A percentile compares a stretch with the other conserved stretches of the same genome.
Conservation (phyloP, 2,888 invertebrate genomes). For the Zootermopsis nevadensis region DNA sequence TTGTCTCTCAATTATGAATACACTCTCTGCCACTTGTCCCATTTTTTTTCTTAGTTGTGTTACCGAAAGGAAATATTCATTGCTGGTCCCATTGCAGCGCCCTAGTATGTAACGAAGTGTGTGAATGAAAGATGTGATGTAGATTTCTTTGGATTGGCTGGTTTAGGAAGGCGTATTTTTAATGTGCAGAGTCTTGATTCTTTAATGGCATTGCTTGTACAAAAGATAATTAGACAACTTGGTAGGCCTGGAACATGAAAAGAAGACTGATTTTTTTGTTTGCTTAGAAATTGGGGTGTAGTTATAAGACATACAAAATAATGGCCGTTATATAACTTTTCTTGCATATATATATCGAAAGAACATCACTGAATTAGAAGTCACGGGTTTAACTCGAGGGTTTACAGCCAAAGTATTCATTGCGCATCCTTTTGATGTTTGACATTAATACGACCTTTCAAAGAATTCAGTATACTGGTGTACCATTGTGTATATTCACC, state of each 20-base stretch:
- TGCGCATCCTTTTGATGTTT: not conserved
- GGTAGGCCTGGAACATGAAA: not conserved
- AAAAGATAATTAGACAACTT: not conserved
- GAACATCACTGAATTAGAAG: not conserved
- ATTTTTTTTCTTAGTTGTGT: not conserved
- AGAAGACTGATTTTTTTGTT: conserved; percentile 13
- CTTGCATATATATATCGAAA: not conserved
- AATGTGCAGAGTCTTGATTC: not conserved
- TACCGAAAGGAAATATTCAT: not conserved
- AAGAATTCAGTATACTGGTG: not conserved
- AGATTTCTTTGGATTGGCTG: not conserved
- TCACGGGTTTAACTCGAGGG: not conserved
- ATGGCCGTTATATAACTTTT: not conserved
- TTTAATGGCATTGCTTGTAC: not conserved
- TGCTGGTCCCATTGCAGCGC: not conserved
- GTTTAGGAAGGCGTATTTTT: not conserved
- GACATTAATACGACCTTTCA: not conserved
- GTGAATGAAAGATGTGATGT: not conserved
- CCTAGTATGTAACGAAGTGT: not conserved
- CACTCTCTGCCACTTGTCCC: not conserved
- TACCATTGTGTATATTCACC: not conserved
- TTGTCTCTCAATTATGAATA: not conserved
- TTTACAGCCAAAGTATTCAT: not conserved
- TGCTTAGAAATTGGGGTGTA: not conserved
- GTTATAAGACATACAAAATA: not conserved